Conservation (phyloP, 2,888 invertebrate species). For the Tachystola acroxantha region DNA sequence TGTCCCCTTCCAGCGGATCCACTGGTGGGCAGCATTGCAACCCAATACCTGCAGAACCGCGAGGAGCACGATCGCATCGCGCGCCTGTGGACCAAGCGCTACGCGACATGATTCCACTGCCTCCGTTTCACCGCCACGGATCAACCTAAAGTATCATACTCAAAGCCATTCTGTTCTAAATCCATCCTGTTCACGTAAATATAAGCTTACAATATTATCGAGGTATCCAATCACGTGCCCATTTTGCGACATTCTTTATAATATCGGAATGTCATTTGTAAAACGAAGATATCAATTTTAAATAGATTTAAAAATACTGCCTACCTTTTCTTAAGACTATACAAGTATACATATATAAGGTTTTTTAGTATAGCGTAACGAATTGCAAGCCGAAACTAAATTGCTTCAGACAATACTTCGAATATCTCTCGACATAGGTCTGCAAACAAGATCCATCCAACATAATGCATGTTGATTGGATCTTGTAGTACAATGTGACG, state of each 20-base stretch:
- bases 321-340: no score
- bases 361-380: no score
- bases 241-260: conserved; percentile 32
- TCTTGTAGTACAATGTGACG: no score
- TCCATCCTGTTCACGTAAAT: conserved; percentile 57
- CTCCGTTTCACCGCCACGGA: conserved; percentile 35
- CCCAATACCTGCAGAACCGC: conserved; percentile 97
- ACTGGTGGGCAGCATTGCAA: conserved; percentile 97
- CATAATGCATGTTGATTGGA: no score
- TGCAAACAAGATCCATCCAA: no score
- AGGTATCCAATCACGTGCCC: conserved; percentile 25
- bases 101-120: conserved; percentile 89
- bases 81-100: conserved; percentile 98
- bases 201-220: conserved; percentile 49
- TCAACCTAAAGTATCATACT: conserved; percentile 56
- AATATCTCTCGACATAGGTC: no score
- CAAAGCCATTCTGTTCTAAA: conserved; percentile 61
- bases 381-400: no score
- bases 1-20: conserved; percentile 96
- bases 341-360: no score
- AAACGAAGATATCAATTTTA: no score
- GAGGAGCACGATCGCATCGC: conserved; percentile 99
- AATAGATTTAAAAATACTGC: no score
- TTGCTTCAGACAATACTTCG: no score
- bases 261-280: no score